Evolutionary conservation across 1,140 invertebrate species (phyloP).

Genomic region (Tribolium madens): DNA sequence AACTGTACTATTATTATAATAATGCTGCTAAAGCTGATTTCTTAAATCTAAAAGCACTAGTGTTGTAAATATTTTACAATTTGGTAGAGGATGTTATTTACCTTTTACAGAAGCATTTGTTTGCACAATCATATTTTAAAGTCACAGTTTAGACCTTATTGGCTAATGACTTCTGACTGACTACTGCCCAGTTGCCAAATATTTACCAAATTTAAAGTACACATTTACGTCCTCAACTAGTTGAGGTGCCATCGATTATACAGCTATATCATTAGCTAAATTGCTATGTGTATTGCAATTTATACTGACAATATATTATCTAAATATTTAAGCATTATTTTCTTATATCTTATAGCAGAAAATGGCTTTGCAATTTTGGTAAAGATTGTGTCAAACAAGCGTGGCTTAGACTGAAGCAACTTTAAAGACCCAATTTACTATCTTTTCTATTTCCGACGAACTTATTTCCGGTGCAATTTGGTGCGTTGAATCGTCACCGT

Average conservation of each 20-base stretch:
- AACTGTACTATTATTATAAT: neutral
- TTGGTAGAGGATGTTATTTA: neutral
- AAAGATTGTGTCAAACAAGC: neutral
- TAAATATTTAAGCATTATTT: no score
- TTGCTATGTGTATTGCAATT: neutral
- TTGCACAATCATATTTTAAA: no score
- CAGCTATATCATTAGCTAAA: neutral
- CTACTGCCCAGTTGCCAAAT: no score
- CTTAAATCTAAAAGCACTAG: no score
- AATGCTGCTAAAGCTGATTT: no score
- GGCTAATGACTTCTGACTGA: no score
- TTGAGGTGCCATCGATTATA: neutral
- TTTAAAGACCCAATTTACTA: neutral
- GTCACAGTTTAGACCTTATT: no score
- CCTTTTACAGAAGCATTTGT: neutral
- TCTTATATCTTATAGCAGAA: neutral
- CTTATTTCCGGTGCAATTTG: constrained; percentile 40
- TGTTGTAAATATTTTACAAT: no score
- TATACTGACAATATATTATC: no score
- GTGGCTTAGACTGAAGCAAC: neutral
- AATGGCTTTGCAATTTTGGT: neutral
- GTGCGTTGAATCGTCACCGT: constrained; percentile 20
- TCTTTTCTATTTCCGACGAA: constrained; percentile 4
- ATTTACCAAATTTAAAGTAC: no score
- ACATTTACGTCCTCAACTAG: no score